Base-by-base conservation (phyloP, 2,888 invertebrate genomes). In the Encarsia formosa region DNA sequence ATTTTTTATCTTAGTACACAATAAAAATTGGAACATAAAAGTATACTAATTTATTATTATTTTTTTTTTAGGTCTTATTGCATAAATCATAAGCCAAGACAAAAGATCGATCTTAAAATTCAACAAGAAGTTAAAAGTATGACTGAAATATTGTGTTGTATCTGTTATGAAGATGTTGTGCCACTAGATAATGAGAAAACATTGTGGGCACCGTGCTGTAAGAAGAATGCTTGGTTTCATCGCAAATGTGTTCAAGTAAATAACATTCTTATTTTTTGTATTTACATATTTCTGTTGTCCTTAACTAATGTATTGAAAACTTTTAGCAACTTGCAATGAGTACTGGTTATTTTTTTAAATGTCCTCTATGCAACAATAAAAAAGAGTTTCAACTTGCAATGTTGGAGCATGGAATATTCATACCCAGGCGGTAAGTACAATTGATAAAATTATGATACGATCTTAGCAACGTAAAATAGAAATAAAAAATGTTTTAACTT, bases 341-440 rank as follows among this genome's bases (percentile, higher is more conserved):
- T 60, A 84, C 90, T 0, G 92, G 91, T 0, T 87, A 91, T 62
- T 90, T 87, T 67, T 82, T 91, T 59, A 91, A 88, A 65, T 92
- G 92, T 67, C 91, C 92, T 0, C 73, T 89, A 0, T 92, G 88
- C 63, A 91, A 90, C 62, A 83, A 88, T 65, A 81, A 80, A 42
- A 77, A 81, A 0, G 68, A 70, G 2, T 90, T 89, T 72, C 78
- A 81, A 49, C 64, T 76, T 0, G 80, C 82, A 0, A 83, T 85
- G 68, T 67, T 83, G 16, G 68, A 76, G 0, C 81, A 79, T 67
- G 91, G 92, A 2, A 86, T 91, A 56, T 88, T 83, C 54, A 82
- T 92, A 37, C 91, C 91, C 0, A 84, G 89, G 63, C 81, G 86
- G 88, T 89, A 67, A 78, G 79, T 75, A 52, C 43, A 19, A 18